Percentiles rank a stretch among this genome's conserved stretches.
phyloP scores from a whole-genome alignment of 2,888 invertebrate species.

The Dolichomitus sp. region DNA sequence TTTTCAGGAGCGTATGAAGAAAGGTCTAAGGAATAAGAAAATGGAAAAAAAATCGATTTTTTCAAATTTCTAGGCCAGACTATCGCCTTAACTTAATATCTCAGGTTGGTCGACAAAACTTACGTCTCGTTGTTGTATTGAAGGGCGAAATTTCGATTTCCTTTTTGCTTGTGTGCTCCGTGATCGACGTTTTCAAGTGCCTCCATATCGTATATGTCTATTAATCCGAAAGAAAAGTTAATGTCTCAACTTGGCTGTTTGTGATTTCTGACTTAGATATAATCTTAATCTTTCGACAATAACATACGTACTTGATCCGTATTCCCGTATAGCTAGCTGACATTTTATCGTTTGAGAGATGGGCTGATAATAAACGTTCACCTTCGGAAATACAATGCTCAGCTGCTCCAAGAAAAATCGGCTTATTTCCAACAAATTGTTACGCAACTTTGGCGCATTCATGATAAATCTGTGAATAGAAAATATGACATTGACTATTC shows the following conservation, averaged over 20 bases:
- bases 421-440: constrained; percentile 88
- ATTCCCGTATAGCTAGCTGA: constrained; percentile 90
- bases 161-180: constrained; percentile 85
- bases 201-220: constrained; percentile 85
- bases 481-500: constrained; percentile 1
- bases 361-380: constrained; percentile 84
- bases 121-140: constrained; percentile 89
- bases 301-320: constrained; percentile 87
- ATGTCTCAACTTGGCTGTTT: not conserved
- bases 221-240: constrained; percentile 9
- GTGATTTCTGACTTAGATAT: not conserved
- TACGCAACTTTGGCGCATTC: constrained; percentile 91
- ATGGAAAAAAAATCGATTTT: too few relatives aligned
- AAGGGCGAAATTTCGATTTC: constrained; percentile 89
- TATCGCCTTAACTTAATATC: not conserved
- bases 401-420: constrained; percentile 89
- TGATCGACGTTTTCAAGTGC: constrained; percentile 81
- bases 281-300: not conserved
- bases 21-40: too few relatives aligned
- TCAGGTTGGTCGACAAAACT: constrained; percentile 68
- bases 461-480: constrained; percentile 89
- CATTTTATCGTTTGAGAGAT: constrained; percentile 85
- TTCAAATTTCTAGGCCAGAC: too few relatives aligned
- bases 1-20: too few relatives aligned
- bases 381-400: constrained; percentile 86